Evolutionary conservation across 2,888 invertebrate species (phyloP).

Genomic region (Cistogaster globosa): DNA sequence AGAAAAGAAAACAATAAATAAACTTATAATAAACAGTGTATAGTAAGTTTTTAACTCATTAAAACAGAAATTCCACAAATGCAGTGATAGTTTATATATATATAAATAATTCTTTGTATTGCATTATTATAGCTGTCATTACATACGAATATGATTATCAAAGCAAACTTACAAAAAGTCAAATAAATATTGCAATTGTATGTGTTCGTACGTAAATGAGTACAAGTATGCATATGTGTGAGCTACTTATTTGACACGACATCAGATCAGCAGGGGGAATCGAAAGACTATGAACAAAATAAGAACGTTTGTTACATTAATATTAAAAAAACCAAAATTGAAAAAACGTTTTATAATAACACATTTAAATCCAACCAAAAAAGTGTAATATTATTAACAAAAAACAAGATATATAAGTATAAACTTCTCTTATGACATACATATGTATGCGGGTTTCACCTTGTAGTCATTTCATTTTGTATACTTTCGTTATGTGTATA

Average conservation of each 20-base stretch:
- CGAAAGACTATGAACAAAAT: conserved; percentile 32
- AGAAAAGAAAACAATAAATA: conserved; percentile 19
- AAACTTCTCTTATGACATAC: conserved; percentile 37
- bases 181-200: conserved; percentile 46
- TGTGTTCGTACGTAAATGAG: conserved; percentile 38
- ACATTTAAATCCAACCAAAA: conserved; percentile 6
- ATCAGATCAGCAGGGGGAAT: conserved; percentile 62
- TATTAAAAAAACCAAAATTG: conserved; percentile 21
- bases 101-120: conserved; percentile 59
- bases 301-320: conserved; percentile 46
- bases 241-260: conserved; percentile 67
- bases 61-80: conserved; percentile 47
- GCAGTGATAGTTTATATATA: conserved; percentile 44
- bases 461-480: conserved; percentile 60
- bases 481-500: conserved; percentile 26
- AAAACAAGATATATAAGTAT: background rate
- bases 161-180: conserved; percentile 65
- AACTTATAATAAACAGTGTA: conserved; percentile 39
- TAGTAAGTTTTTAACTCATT: conserved; percentile 20
- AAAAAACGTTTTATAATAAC: conserved; percentile 2
- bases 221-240: conserved; percentile 45
- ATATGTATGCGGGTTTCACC: conserved; percentile 67
- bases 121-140: conserved; percentile 64
- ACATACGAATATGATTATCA: conserved; percentile 59
- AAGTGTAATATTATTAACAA: background rate